phyloP scores from a whole-genome alignment of 2,888 invertebrate genomes.

The Polydrusus pterygomalis region DNA sequence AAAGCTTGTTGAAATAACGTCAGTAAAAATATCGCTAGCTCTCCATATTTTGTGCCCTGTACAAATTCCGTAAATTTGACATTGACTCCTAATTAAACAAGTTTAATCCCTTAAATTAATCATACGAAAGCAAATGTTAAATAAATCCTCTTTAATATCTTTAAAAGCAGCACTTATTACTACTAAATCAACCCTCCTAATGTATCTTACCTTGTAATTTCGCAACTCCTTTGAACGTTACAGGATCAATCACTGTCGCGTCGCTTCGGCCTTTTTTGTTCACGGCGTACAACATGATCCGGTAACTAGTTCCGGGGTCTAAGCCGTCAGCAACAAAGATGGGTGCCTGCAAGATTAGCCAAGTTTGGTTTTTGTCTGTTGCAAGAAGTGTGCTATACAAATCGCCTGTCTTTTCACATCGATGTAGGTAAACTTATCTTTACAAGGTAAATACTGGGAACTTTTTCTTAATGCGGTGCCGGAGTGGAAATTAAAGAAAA shows the following conservation, averaged over 20 bases:
- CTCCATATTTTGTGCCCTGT: not conserved
- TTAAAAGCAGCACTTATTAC: conserved; percentile 29
- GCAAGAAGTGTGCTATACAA: conserved; percentile 30
- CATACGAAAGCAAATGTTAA: not conserved
- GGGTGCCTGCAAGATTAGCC: conserved; percentile 72
- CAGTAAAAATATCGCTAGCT: no score
- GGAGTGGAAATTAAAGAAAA: no score
- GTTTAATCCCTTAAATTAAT: not conserved
- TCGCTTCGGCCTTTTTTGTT: conserved; percentile 93
- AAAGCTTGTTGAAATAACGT: no score
- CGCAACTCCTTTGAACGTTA: conserved; percentile 89
- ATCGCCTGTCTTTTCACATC: conserved; percentile 26
- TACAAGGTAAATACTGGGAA: conserved; percentile 19
- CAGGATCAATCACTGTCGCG: conserved; percentile 87
- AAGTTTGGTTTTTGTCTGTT: conserved; percentile 43
- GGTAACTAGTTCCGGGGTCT: conserved; percentile 84
- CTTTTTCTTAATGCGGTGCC: not conserved
- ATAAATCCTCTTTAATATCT: conserved; percentile 24
- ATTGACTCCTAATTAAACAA: no score
- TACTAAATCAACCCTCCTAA: conserved; percentile 23
- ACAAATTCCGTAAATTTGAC: not conserved
- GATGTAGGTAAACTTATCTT: conserved; percentile 27
- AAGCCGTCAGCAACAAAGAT: conserved; percentile 81
- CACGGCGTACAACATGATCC: conserved; percentile 88
- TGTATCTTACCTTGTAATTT: conserved; percentile 84